phyloP scores from a whole-genome alignment of 1,140 invertebrate genomes.

The Anadara kagoshimensis region DNA sequence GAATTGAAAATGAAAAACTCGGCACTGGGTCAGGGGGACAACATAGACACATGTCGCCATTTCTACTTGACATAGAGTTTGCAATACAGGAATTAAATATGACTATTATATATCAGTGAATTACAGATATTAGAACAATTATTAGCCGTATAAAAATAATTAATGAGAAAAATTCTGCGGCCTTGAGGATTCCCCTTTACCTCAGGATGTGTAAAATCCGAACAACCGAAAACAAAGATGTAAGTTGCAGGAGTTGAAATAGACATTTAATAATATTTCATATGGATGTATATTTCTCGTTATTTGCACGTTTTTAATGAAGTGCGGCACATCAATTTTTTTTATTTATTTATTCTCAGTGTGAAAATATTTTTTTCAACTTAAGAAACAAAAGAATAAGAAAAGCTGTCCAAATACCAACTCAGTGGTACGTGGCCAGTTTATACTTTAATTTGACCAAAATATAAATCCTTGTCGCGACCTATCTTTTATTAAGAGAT shows the following conservation, averaged over 20 bases:
- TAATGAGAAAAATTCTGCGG: not conserved
- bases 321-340: not conserved
- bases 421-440: not conserved
- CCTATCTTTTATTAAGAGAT: conserved; percentile 17
- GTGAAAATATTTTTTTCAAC: conserved; percentile 13
- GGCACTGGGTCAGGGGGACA: conserved; percentile 6
- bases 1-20: conserved; percentile 1
- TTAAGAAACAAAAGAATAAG: conserved; percentile 11
- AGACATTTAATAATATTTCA: conserved; percentile 2
- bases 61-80: conserved; percentile 27
- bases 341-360: not conserved
- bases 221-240: conserved; percentile 1
- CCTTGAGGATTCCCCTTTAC: not conserved
- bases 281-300: conserved; percentile 13
- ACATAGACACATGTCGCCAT: conserved; percentile 25
- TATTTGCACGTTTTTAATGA: not conserved
- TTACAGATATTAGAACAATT: not conserved
- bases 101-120: conserved; percentile 9
- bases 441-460: not conserved
- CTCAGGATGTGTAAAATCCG: too few species aligned
- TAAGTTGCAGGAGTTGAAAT: conserved; percentile 1
- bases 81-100: not conserved
- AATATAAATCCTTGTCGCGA: conserved; percentile 9
- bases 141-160: not conserved
- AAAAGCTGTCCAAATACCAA: not conserved